Evolutionary conservation across 2,888 invertebrate genomes (phyloP), one percentile per base, ranked within the genome.

Genomic region (Acheta domesticus): DNA sequence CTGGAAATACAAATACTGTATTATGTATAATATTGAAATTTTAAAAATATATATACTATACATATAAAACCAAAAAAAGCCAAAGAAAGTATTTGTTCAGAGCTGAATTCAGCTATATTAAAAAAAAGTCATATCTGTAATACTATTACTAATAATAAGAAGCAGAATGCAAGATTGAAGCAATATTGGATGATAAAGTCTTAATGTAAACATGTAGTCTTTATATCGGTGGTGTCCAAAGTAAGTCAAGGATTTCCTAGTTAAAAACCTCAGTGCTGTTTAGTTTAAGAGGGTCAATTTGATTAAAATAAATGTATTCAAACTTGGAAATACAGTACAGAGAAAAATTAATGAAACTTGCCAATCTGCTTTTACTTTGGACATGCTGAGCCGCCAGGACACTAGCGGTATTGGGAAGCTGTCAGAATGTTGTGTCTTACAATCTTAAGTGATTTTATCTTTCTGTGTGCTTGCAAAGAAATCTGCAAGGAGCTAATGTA

Each of bases 131-230:
- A 62, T 62, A 79, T 79, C 75, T 77, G 78, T 77, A 79, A 73
- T 62, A 80, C 77, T 78, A 62, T 62, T 78, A 74, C 76, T 77
- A 78, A 73, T 77, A 79, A 74, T 76, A 78, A 80, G 79, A 78
- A 62, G 62, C 62, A 62, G 62, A 62, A 62, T 62, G 62, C 62
- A 62, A 62, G 62, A n/a, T 62, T 62, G 62, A 62, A 62, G 62
- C n/a, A 62, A 62, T 62, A 62, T 62, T 62, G 62, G 62, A 62
- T 62, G 62, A 62, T 62, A 62, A 62, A 62, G 62, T 62, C 62
- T 62, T 62, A 62, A 19, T 62, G n/a, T 62, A 62, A 62, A 62
- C 62, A 62, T 62, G 62, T 62, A 62, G 62, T 62, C 62, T 62
- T 62, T 62, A 62, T 62, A 62, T 62, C 62, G 62, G 62, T 62